Conservation (phyloP, 2,888 invertebrate species). For the Epirrita christyi region DNA sequence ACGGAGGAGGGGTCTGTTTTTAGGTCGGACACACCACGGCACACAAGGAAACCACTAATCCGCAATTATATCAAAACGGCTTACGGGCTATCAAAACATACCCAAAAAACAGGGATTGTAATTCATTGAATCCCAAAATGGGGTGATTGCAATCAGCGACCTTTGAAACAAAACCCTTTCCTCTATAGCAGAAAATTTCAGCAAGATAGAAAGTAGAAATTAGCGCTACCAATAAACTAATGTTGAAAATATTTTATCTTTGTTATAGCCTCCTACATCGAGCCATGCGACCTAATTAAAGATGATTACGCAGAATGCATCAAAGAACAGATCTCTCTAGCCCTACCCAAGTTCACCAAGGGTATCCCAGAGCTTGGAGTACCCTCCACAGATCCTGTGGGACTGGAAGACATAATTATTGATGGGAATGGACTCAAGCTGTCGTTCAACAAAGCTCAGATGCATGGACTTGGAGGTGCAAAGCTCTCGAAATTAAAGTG, state of each 20-base stretch:
- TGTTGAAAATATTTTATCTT: conserved; percentile 19
- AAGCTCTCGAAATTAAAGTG: conserved; percentile 64
- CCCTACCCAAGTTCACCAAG: conserved; percentile 63
- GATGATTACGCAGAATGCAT: conserved; percentile 57
- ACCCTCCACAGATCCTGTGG: conserved; percentile 67
- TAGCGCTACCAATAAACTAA: too few relatives aligned
- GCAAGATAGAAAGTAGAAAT: too few relatives aligned
- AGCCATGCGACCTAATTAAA: conserved; percentile 57
- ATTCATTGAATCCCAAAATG: too few relatives aligned
- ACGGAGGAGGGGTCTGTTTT: too few relatives aligned
- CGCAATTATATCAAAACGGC: too few relatives aligned
- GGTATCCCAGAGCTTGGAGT: conserved; percentile 70
- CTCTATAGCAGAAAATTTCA: too few relatives aligned
- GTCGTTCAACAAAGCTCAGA: conserved; percentile 56
- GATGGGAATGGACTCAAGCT: conserved; percentile 69
- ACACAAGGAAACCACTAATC: too few relatives aligned
- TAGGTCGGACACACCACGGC: too few relatives aligned
- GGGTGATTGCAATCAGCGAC: too few relatives aligned
- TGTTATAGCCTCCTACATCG: conserved; percentile 71
- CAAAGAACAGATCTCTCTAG: conserved; percentile 57
- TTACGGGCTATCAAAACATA: too few relatives aligned
- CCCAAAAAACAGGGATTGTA: too few relatives aligned
- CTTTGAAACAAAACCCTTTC: too few relatives aligned
- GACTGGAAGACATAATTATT: conserved; percentile 66
- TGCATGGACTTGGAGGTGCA: conserved; percentile 64